A percentile compares a stretch with the other conserved stretches of the same genome.
phyloP scores from a whole-genome alignment of 2,888 invertebrate genomes.

The Heteromurus nitidus region DNA sequence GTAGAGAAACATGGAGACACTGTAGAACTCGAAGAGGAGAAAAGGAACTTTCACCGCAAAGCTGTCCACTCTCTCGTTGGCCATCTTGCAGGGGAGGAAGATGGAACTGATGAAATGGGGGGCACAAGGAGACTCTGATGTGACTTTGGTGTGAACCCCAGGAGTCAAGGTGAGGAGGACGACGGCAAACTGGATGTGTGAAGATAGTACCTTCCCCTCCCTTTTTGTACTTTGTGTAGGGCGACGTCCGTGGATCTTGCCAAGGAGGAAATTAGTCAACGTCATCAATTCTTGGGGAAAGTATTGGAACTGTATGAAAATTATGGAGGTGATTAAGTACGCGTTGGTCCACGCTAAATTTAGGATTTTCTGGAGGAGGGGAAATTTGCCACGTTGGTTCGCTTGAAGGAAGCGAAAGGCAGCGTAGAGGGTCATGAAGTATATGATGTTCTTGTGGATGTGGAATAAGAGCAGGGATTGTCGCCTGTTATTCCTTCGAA shows the following conservation, averaged over 20 bases:
- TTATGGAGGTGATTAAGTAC: conserved; percentile 7
- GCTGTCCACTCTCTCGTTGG: neutral
- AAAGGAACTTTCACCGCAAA: conserved; percentile 15
- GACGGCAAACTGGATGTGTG: conserved; percentile 12
- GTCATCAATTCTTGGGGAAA: conserved; percentile 8
- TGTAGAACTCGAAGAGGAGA: conserved; percentile 22
- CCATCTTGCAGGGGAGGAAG: conserved; percentile 1
- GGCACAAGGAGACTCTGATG: conserved; percentile 9
- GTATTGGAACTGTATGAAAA: neutral
- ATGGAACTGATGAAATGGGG: conserved; percentile 39
- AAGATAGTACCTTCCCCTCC: conserved; percentile 13
- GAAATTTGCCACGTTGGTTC: neutral
- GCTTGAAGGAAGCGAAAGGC: neutral
- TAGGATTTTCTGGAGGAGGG: conserved; percentile 18
- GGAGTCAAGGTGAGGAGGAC: conserved; percentile 20
- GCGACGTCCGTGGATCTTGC: neutral
- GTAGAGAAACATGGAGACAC: conserved; percentile 23
- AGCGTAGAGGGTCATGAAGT: neutral
- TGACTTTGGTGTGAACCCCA: conserved; percentile 18
- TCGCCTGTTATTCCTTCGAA: too few relatives aligned
- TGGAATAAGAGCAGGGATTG: too few relatives aligned
- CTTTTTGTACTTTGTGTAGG: neutral
- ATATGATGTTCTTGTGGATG: conserved; percentile 14
- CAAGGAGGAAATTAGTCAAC: neutral
- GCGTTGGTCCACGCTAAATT: neutral